Evolutionary conservation across 1,140 invertebrate genomes (phyloP).

Genomic region (Drosophila ironensis): DNA sequence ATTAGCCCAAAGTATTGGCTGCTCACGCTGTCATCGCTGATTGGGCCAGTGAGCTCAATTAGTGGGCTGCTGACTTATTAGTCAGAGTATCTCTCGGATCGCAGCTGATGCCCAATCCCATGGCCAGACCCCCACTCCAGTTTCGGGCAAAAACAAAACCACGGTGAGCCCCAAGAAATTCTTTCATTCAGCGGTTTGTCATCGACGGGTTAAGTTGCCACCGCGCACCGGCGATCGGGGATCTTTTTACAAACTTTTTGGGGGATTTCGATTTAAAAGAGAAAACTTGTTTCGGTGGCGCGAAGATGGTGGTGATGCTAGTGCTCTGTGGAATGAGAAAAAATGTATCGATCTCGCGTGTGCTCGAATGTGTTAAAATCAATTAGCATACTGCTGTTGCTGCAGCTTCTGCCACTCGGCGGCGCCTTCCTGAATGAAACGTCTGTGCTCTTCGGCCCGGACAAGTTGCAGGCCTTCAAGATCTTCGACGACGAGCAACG

Average conservation of each 20-base stretch:
- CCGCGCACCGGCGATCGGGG: conserved; percentile 12
- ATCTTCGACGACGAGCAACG: conserved; percentile 53
- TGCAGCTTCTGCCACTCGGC: conserved; percentile 18
- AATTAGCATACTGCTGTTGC: conserved; percentile 65
- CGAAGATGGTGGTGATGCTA: conserved; percentile 40
- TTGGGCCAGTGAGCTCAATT: conserved; percentile 33
- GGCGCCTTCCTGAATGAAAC: conserved; percentile 45
- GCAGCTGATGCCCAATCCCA: conserved; percentile 4
- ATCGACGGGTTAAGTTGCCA: conserved; percentile 53
- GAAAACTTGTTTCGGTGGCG: conserved; percentile 67
- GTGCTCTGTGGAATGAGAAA: conserved; percentile 51
- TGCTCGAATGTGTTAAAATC: conserved; percentile 69
- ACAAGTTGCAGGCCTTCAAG: conserved; percentile 58
- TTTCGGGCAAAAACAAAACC: conserved; percentile 57
- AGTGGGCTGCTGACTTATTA: conserved; percentile 26
- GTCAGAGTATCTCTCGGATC: conserved; percentile 24
- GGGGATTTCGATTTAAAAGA: conserved; percentile 21
- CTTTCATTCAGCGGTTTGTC: conserved; percentile 66
- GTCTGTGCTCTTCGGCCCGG: conserved; percentile 43
- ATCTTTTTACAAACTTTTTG: too few species aligned
- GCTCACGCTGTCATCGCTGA: conserved; percentile 31
- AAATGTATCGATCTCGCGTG: conserved; percentile 61
- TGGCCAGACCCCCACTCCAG: conserved; percentile 17
- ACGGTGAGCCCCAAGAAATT: conserved; percentile 53
- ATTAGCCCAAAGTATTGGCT: conserved; percentile 1